Conservation (phyloP, 2,888 invertebrate species). For the Agrilus biguttatus region DNA sequence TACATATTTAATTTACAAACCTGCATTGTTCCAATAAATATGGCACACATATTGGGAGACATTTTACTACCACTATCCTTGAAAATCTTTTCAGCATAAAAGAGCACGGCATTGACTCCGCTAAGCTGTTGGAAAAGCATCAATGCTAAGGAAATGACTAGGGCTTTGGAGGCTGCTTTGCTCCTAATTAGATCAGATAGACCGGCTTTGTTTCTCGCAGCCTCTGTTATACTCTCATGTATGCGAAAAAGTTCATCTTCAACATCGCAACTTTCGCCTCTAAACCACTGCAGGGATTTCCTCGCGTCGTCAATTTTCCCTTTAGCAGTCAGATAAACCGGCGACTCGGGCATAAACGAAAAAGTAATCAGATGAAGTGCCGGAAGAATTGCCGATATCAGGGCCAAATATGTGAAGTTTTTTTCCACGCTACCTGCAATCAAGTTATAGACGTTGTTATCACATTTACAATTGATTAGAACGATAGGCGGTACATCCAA, state of each 20-base stretch:
- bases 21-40: slow-evolving; percentile 32
- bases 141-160: slow-evolving; percentile 25
- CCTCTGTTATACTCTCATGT: slow-evolving; percentile 34
- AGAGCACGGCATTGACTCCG: slow-evolving; percentile 28
- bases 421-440: slow-evolving; percentile 25
- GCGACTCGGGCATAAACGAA: slow-evolving; percentile 59
- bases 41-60: slow-evolving; percentile 24
- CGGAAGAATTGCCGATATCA: slow-evolving; percentile 30
- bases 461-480: slow-evolving; percentile 1
- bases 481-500: not conserved
- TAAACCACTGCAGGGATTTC: slow-evolving; percentile 42
- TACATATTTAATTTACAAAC: slow-evolving; percentile 10
- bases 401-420: slow-evolving; percentile 31
- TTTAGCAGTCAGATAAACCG: slow-evolving; percentile 43
- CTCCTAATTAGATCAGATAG: slow-evolving; percentile 28
- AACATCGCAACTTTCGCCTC: slow-evolving; percentile 44
- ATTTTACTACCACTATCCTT: slow-evolving; percentile 19
- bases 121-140: slow-evolving; percentile 33
- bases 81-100: slow-evolving; percentile 26
- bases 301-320: slow-evolving; percentile 42
- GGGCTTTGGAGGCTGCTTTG: slow-evolving; percentile 16
- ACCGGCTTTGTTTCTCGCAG: slow-evolving; percentile 31
- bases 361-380: slow-evolving; percentile 30
- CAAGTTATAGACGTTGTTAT: slow-evolving; percentile 1
- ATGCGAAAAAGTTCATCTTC: slow-evolving; percentile 39